Evolutionary conservation across 2,797 vertebrate genomes (phyloP), one percentile per base, ranked within the genome.

Genomic region (Tokudaia muenninki): DNA sequence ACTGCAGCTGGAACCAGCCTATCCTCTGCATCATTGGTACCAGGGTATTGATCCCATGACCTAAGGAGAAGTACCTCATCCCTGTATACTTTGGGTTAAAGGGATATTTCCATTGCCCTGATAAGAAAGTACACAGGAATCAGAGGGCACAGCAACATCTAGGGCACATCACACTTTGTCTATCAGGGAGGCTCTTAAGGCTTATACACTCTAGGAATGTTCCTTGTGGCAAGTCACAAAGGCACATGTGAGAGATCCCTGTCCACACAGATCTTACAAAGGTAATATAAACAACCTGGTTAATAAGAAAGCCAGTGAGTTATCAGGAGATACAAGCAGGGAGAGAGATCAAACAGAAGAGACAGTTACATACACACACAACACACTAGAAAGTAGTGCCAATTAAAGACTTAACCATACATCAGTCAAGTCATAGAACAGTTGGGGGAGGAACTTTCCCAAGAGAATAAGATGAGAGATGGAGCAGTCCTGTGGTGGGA

Each of bases 41-140:
- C 7, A 7, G 55, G 52, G 65, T 4, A 3, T 0, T 13, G 44
- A n/a, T 11, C 11, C 8, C 21, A 21, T 75, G 0, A 0, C 3
- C 34, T 22, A 67, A 17, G 0, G 0, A 81, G 72, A 95, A 92
- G 26, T 67, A 37, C 8, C 2, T 63, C 21, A 77, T 41, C 74
- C 2, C 16, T 0, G 72, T 77, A 84, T 61, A 65, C 74, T 67
- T 59, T 2, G 26, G 74, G 63, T 63, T 29, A 59, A 92, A 93
- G 41, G 1, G 3, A 29, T 70, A 16, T 50, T 67, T 70, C 87
- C 91, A 96, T 24, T 44, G 57, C 41, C 47, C 93, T 93, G 93
- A 24, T 0, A 59, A 72, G 75, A 79, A 50, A 77, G 57, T 29
- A 3, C 14, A 6, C 4, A 24, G 22, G 57, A 7, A 4, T 84